Base-by-base conservation (phyloP, 2,888 invertebrate species). In the Stomorhina lunata region DNA sequence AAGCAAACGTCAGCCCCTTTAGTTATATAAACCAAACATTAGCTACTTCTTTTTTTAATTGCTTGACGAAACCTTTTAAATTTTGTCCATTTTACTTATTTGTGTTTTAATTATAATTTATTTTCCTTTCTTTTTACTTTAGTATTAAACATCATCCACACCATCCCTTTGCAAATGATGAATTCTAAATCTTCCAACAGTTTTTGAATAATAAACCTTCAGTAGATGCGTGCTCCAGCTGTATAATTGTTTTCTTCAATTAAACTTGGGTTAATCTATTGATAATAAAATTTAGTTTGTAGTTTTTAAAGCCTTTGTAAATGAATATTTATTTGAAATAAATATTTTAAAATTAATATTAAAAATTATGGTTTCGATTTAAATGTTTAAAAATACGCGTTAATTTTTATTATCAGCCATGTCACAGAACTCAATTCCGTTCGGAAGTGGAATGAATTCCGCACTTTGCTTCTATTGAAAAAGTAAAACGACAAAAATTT, bases 151-250 rank as follows among this genome's bases (percentile, higher is more conserved):
- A 93, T 1, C 94, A 94, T 91, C 93, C 93, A 68, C 86, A 93
- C 84, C 94, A 94, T 91, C 94, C 94, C 0, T 94, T 94, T 76
- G 92, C 92, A 84, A 92, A 93, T 20, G 93, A 93, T 76, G 93
- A 93, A 73, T 94, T 90, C 86, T 94, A 92, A 92, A 66, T n/a
- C 9, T 12, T 22, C 12, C 6, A n/a, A 7, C 15, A 32, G 20
- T 22, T 2, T n/a, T 7, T 22, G 12, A 34, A 32, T 34, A 48
- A 59, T 4, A 6, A 32, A 34, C 55, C 32, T 66, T 17, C n/a
- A 25, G 20, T 29, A 29, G 3, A 29, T 43, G 17, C 6, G 10
- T 61, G 4, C 2, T n/a, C 27, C 17, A 32, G 37, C 37, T n/a
- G n/a, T n/a, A n/a, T n/a, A n/a, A 37, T 34, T 45, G 20, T 48